Base-by-base conservation (phyloP, 2,797 vertebrate genomes). In the Rhinogobio ventralis region DNA sequence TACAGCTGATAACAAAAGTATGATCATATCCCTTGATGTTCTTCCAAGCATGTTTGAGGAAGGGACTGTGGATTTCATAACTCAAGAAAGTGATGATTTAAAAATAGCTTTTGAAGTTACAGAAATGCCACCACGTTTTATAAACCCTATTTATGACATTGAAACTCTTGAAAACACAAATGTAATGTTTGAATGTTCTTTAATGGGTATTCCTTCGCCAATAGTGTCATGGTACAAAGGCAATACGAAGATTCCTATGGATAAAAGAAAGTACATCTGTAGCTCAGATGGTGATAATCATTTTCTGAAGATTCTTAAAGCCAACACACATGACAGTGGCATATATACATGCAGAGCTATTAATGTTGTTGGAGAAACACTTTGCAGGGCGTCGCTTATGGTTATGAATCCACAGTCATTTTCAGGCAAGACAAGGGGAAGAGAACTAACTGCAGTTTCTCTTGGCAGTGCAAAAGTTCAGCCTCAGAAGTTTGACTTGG, bases 21-120 rank as follows among this genome's bases (percentile, higher is more conserved):
- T 99, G 97, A 95, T 99, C 76, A 96, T 99, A 89, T 99, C 96
- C 79, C 92, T 99, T 84, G 97, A 99, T 90, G 97, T 99, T 30
- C 94, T 99, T 67, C 99, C 99, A 0, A 93, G 96, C 90, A 94
- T 96, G 87, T 96, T 97, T 81, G 96, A 97, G 80, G 97, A 97
- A 68, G 94, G 96, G 8, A 87, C 93, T 45, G 90, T 95, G 67
- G 95, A 96, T 86, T 96, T 96, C 77, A 88, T 94, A 33, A 91
- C 92, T 20, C 94, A 95, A 88, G 96, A 96, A 86, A 95, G 94
- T 33, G 95, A 96, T 79, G 96, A 98, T 87, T 88, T 99, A 86
- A 97, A 97, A 95, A 98, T 99, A 73, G 96, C 97, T 88, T 97
- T 99, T 89, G 97, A 99, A 92, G 95, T 97, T 78, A 98, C 96